Conservation (phyloP, 2,113 vertebrate species). For the Regulus satrapa region DNA sequence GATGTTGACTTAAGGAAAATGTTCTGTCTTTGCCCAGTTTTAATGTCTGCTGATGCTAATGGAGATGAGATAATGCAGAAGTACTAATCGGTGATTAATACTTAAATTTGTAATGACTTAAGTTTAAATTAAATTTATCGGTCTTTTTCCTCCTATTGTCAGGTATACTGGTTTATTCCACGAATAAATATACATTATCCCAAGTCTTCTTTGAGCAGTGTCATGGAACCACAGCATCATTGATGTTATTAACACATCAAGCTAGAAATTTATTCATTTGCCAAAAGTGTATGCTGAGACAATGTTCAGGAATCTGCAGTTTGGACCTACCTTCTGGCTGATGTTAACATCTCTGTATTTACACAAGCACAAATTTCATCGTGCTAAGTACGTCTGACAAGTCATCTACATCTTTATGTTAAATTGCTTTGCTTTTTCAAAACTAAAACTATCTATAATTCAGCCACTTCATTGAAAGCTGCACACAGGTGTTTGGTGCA, state of each 20-base stretch:
- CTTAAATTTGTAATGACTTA: not conserved
- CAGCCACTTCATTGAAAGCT: not conserved
- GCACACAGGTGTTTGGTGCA: slow-evolving; percentile 28
- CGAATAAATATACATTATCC: not conserved
- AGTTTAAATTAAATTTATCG: not conserved
- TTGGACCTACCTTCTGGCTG: not conserved
- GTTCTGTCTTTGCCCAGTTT: not conserved
- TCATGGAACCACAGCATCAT: not conserved
- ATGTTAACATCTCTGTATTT: not conserved
- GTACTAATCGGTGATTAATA: not conserved
- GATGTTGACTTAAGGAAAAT: not conserved
- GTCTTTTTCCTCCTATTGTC: not conserved
- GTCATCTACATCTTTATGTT: not conserved
- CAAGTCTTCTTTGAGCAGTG: not conserved
- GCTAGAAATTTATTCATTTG: not conserved
- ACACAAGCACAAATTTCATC: not conserved
- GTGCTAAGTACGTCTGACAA: not conserved
- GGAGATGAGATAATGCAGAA: not conserved
- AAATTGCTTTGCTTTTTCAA: slow-evolving; percentile 6
- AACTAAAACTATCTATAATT: slow-evolving; percentile 32
- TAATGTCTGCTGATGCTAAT: not conserved
- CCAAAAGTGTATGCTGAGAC: not conserved
- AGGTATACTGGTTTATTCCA: not conserved
- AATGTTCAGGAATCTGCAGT: not conserved
- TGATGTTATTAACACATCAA: not conserved